Conservation (phyloP, 2,797 vertebrate species). For the Cygnus olor region DNA sequence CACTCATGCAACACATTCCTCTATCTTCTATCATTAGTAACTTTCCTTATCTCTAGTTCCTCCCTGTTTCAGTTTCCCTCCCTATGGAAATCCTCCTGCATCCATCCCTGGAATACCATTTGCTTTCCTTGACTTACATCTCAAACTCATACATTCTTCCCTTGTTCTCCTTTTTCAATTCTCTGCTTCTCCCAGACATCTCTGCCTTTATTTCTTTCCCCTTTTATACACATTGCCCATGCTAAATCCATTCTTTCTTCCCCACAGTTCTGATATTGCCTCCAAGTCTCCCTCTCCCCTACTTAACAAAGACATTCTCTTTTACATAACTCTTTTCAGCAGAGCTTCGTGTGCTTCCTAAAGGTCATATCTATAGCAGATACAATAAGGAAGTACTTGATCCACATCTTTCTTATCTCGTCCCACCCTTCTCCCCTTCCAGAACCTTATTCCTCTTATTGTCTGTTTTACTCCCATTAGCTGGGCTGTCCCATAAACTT, state of each 20-base stretch:
- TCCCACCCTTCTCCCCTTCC: background rate
- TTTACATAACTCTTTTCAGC: background rate
- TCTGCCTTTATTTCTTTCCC: background rate
- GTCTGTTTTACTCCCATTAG: background rate
- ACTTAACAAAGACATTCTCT: background rate
- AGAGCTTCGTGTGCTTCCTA: background rate
- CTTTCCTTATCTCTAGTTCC: background rate
- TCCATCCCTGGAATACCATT: background rate
- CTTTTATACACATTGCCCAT: background rate
- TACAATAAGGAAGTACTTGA: background rate
- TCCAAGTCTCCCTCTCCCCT: background rate
- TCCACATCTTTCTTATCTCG: background rate
- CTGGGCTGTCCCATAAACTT: background rate
- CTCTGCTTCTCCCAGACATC: background rate
- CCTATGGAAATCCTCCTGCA: background rate
- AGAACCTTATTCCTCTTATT: background rate
- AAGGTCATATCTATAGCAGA: background rate
- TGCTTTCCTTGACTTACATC: accelerated
- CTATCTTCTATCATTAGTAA: background rate
- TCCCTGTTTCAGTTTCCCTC: background rate
- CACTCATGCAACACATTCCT: background rate
- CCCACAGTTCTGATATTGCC: background rate
- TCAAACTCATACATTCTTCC: background rate
- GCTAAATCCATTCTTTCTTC: background rate
- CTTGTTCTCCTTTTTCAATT: background rate